These are phyloP conservation scores for Yponomeuta sedellus DNA, from an alignment of 2,888 invertebrate species.

Conservation along the genomic window DNA sequence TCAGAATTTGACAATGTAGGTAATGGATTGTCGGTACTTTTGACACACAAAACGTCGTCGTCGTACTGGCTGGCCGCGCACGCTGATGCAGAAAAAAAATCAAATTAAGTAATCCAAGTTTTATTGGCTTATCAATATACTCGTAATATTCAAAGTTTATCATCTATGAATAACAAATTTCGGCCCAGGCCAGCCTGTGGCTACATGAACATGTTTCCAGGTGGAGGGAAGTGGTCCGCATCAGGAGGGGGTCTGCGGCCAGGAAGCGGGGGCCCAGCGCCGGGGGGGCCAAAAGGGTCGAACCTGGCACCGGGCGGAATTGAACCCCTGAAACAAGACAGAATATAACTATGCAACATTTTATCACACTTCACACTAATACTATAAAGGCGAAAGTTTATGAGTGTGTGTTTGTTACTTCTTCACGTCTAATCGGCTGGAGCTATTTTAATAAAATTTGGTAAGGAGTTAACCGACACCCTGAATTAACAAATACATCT, in stretches of 20 bases:
- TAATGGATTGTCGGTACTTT: no score
- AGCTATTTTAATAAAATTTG: no score
- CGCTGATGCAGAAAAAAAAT: no score
- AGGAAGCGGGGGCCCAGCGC: slow-evolving; percentile 50
- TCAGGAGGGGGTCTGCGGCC: slow-evolving; percentile 75
- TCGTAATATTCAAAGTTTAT: slow-evolving; percentile 1
- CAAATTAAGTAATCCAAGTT: background rate
- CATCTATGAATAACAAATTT: slow-evolving; percentile 4
- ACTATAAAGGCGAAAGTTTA: no score
- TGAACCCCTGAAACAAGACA: slow-evolving; percentile 58
- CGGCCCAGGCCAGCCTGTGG: background rate
- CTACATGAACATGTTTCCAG: slow-evolving; percentile 87
- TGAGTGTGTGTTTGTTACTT: no score
- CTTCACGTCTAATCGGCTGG: no score
- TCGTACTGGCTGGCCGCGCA: no score
- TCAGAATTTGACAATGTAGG: no score
- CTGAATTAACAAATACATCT: no score
- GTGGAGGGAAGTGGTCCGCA: slow-evolving; percentile 84
- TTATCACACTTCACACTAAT: no score
- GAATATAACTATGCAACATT: background rate
- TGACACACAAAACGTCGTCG: no score
- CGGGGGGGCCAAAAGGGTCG: slow-evolving; percentile 87
- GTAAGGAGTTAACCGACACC: no score
- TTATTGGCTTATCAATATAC: slow-evolving; percentile 18
- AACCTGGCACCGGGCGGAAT: slow-evolving; percentile 88